These are phyloP conservation scores for Vesta saturnalis DNA, from an alignment of 2,888 invertebrate genomes.

Conservation along the genomic window DNA sequence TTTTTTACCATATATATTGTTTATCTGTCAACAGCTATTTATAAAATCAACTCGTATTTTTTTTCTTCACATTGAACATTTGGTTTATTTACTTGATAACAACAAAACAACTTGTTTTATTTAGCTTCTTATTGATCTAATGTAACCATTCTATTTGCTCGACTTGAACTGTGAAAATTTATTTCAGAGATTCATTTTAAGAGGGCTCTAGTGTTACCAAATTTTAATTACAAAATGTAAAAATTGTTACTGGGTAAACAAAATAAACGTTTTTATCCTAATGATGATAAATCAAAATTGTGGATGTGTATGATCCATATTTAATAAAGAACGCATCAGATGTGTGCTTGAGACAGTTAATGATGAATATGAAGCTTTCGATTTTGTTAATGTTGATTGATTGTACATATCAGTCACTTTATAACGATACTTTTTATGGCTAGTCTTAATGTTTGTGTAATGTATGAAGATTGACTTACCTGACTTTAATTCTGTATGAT, in stretches of 20 bases:
- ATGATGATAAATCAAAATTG: no score
- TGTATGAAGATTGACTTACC: no score
- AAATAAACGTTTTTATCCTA: no score
- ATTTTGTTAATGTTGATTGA: slow-evolving; percentile 18
- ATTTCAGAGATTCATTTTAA: no score
- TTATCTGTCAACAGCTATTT: slow-evolving; percentile 28
- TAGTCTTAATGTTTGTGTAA: not conserved
- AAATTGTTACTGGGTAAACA: not conserved
- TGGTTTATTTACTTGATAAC: no score
- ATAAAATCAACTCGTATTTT: no score
- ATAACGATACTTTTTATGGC: not conserved
- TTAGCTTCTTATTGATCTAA: not conserved
- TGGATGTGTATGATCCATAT: not conserved
- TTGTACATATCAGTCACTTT: slow-evolving; percentile 7
- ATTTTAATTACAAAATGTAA: not conserved
- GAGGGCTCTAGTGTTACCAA: not conserved
- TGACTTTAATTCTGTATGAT: no score
- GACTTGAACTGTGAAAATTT: not conserved
- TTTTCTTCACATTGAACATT: no score
- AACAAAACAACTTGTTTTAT: no score
- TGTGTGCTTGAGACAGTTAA: slow-evolving; percentile 24
- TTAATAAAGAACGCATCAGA: slow-evolving; percentile 9
- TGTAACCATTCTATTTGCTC: not conserved
- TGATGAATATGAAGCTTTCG: slow-evolving; percentile 15
- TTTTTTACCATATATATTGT: slow-evolving; percentile 29